Conservation (phyloP, 2,113 vertebrate species). For the Brachionichthys hirsutus region DNA sequence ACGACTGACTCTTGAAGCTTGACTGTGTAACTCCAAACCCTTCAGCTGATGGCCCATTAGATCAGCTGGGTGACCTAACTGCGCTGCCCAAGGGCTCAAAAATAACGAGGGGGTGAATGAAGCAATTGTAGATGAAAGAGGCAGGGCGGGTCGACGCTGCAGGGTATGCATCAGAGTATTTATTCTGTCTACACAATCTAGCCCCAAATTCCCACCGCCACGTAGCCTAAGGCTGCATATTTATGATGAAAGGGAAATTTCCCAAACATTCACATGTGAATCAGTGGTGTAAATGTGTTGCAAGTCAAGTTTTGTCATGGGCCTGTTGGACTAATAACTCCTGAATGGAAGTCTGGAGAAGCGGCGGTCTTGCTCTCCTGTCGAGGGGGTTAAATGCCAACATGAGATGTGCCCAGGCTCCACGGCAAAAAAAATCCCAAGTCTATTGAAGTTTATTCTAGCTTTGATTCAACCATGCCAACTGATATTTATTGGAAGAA, state of each 20-base stretch:
- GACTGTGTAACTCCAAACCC: slow-evolving; percentile 38
- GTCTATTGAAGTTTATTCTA: slow-evolving; percentile 52
- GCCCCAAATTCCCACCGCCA: too few relatives aligned
- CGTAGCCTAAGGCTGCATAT: too few relatives aligned
- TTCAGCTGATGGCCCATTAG: slow-evolving; percentile 39
- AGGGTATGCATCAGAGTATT: slow-evolving; percentile 30
- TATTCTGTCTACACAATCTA: slow-evolving; percentile 20
- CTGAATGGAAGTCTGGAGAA: slow-evolving; percentile 41
- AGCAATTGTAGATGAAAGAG: slow-evolving; percentile 41
- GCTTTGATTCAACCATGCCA: slow-evolving; percentile 44
- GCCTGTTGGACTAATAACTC: slow-evolving; percentile 31
- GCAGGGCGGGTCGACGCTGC: slow-evolving; percentile 4
- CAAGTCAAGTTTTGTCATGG: not conserved
- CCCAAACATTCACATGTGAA: not conserved
- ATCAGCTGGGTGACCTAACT: slow-evolving; percentile 29
- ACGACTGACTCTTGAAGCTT: slow-evolving; percentile 55
- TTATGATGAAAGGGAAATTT: too few relatives aligned
- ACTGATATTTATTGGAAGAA: slow-evolving; percentile 55
- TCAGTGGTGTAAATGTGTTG: not conserved
- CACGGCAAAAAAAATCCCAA: slow-evolving; percentile 40
- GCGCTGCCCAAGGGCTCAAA: slow-evolving; percentile 31
- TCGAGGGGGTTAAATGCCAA: slow-evolving; percentile 48
- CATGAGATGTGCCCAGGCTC: slow-evolving; percentile 22
- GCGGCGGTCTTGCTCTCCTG: slow-evolving; percentile 12
- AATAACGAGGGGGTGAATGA: slow-evolving; percentile 44